Base-by-base conservation (phyloP, 2,888 invertebrate species). In the Pyrocoelia pectoralis region DNA sequence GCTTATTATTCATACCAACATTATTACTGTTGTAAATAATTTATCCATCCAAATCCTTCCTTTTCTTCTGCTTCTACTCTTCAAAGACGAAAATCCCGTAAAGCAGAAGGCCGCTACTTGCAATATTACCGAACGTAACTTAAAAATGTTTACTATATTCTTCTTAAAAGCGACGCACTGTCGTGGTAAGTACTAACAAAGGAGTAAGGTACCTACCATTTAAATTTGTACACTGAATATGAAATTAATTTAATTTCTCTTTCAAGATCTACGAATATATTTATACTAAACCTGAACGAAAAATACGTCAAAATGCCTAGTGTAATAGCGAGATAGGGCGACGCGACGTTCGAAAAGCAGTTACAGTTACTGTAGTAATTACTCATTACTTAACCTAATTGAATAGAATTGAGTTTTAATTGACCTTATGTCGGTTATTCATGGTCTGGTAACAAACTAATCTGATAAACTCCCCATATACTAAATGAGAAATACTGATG, bases 1-100 rank as follows among this genome's bases (percentile, higher is more conserved):
- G 74, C 76, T 78, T 80, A 80, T 80, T 80, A 80, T 80, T 80
- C 80, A 80, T 79, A 79, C 76, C 79, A 73, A 77, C 79, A 80
- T 80, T 80, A 80, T 80, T 79, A 77, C 77, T 66, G 72, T 65
- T 65, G 61, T 80, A 75, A 80, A 80, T 80, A 76, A 79, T 78
- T 77, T 69, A 78, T 66, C 58, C 49, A 64, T 59, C 66, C 62
- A 68, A 69, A 71, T 67, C 67, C 69, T 70, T 56, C 66, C 59
- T 57, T 68, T 71, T 70, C 71, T 71, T 71, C 61, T 71, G 66
- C 65, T 46, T 38, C 41, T 46, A 28, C 49, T 54, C 29, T 53
- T 60, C 65, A 61, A 8, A 50, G 57, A 57, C 61, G 40, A 65
- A 61, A 61, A 65, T 61, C 56, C 52, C 46, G 9, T 56, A 48